These are phyloP conservation scores for Didymodactylos carnosus DNA, from an alignment of 2,888 invertebrate species.

Conservation along the genomic window DNA sequence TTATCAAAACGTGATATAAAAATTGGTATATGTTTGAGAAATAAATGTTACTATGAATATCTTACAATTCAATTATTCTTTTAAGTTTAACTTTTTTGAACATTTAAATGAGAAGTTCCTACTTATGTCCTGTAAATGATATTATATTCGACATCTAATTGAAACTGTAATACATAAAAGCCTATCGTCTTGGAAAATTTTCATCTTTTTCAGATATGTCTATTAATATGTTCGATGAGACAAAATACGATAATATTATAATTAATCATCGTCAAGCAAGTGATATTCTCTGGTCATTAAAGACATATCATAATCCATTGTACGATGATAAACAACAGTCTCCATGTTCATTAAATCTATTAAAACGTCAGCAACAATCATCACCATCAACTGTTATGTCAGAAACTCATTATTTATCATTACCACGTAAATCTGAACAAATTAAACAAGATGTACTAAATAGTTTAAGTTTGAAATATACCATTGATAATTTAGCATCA, in stretches of 20 bases:
- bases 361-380: background rate
- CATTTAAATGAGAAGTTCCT: no score
- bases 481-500: background rate
- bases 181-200: no score
- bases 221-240: background rate
- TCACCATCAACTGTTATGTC: background rate
- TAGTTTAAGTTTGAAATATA: background rate
- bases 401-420: background rate
- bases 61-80: no score
- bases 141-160: no score
- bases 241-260: constrained; percentile 6
- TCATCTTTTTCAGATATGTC: background rate
- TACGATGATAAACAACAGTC: background rate
- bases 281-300: background rate
- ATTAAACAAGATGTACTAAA: background rate
- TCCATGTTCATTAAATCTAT: background rate
- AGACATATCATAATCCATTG: background rate
- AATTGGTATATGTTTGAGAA: no score
- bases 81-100: no score
- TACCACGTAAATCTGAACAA: background rate
- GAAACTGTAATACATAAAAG: no score
- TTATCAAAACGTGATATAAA: no score
- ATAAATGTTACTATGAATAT: no score
- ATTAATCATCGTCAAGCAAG: background rate
- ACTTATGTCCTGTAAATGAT: no score